Evolutionary conservation across 2,888 invertebrate species (phyloP), one percentile per base, ranked within the genome.

Genomic region (Pyrochroa serraticornis): DNA sequence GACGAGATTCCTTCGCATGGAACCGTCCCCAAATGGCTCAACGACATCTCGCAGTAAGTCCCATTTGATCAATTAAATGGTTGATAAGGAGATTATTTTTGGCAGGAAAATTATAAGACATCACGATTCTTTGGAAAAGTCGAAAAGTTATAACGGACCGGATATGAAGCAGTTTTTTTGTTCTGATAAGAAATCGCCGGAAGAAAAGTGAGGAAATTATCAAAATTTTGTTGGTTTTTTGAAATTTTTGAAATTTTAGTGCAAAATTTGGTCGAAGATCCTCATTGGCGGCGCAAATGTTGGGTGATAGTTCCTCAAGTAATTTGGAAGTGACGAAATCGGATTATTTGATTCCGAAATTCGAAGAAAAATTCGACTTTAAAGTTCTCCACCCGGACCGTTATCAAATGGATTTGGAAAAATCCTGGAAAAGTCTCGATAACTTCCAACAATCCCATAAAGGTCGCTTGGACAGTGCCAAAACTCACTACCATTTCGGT

Each of bases 31-130:
- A 75, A 75, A 66, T 80, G 79, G 80, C 65, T 80, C 36, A 75
- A 76, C 63, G 79, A 80, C 46, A 75, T 79, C 62, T 74, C 77
- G 3, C 72, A 75, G 80, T 79, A 67, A 69, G 72, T 43, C 30
- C 22, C 14, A 43, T 43, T n/a, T 31, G n/a, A 5, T 31, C 10
- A 9, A 39, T 10, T 12, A 10, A 9, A 39, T 12, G 2, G 2
- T 12, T 39, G 7, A 37, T 6, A 37, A 8, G 6, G 6, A 9
- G 9, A 37, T 42, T 42, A 6, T 13, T 9, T 8, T 45, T 46
- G 5, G 22, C n/a, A 55, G 55, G 12, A 49, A 55, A 32, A 35
- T 53, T 3, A 34, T 31, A 2, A 30, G 30, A 32, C 41, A 34
- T 33, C 53, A 53, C 6, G 38, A 33, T 30, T 8, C 6, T 12